These are phyloP conservation scores for Nothobranchius kuhntae DNA, from an alignment of 2,113 vertebrate species.

Conservation along the genomic window DNA sequence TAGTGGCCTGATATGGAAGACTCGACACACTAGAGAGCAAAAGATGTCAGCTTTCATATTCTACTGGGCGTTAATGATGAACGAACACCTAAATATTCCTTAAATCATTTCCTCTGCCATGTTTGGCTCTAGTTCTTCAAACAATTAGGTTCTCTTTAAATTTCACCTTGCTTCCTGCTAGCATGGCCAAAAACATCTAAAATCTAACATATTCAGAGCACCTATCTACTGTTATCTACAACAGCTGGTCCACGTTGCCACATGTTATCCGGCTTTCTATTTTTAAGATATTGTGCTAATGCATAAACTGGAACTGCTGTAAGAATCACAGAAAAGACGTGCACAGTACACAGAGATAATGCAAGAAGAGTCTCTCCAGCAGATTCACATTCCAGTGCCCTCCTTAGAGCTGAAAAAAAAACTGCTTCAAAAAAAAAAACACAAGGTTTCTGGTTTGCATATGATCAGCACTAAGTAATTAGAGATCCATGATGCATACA, in stretches of 20 bases:
- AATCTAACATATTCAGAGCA: neutral
- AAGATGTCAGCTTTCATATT: too few relatives aligned
- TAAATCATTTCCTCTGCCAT: neutral
- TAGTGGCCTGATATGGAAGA: too few relatives aligned
- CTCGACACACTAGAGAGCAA: too few relatives aligned
- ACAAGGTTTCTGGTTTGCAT: conserved; percentile 56
- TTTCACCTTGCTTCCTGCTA: too few relatives aligned
- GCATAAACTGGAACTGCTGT: conserved; percentile 4
- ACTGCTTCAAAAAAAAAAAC: conserved; percentile 36
- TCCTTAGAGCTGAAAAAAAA: conserved; percentile 31
- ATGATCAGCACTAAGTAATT: conserved; percentile 69
- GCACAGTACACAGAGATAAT: neutral
- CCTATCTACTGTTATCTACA: neutral
- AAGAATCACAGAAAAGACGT: conserved; percentile 7
- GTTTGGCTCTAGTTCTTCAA: neutral
- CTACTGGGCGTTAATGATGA: too few relatives aligned
- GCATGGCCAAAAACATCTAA: too few relatives aligned
- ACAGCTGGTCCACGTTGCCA: neutral
- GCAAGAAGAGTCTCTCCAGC: conserved; percentile 2
- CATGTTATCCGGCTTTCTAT: neutral
- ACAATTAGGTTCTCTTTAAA: neutral
- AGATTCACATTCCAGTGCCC: conserved; percentile 30
- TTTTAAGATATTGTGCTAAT: neutral
- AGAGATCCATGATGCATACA: conserved; percentile 71
- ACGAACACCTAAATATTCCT: neutral